Percentiles rank a stretch among this genome's conserved stretches.
These are phyloP conservation scores for Drosophila saltans DNA, from an alignment of 1,140 invertebrate species.

Conservation along the genomic window DNA sequence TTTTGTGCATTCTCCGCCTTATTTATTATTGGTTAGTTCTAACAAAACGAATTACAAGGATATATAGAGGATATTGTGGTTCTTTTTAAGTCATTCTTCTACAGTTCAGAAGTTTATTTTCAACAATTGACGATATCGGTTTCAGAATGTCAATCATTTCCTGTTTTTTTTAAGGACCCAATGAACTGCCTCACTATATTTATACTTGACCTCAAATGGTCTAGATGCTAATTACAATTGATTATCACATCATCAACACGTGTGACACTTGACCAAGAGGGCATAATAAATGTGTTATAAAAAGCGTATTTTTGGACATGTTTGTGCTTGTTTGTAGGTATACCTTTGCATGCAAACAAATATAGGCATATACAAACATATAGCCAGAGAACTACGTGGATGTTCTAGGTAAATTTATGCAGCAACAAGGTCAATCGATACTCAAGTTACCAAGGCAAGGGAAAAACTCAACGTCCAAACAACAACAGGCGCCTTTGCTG, in stretches of 20 bases:
- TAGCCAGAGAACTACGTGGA: background rate
- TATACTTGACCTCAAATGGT: conserved; percentile 17
- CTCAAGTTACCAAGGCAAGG: conserved; percentile 69
- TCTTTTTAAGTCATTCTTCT: too few relatives aligned
- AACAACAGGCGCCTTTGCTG: conserved; percentile 60
- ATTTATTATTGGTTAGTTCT: too few relatives aligned
- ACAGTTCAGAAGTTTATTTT: too few relatives aligned
- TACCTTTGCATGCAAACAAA: conserved; percentile 26
- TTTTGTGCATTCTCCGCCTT: too few relatives aligned
- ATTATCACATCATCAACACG: conserved; percentile 41
- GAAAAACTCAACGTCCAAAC: conserved; percentile 56
- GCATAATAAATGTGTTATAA: conserved; percentile 45
- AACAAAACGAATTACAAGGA: too few relatives aligned
- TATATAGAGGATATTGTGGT: too few relatives aligned
- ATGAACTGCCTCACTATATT: conserved; percentile 41
- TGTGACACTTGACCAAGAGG: conserved; percentile 26
- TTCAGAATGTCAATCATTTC: background rate
- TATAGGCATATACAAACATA: conserved; percentile 18
- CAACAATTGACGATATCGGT: too few relatives aligned
- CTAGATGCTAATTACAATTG: conserved; percentile 32
- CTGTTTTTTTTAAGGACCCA: background rate
- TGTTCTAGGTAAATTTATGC: conserved; percentile 58
- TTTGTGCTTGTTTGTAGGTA: conserved; percentile 2
- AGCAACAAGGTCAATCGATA: conserved; percentile 79
- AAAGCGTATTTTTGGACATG: conserved; percentile 21